Evolutionary conservation across 2,797 vertebrate species (phyloP).

Genomic region (Salarias fasciatus): DNA sequence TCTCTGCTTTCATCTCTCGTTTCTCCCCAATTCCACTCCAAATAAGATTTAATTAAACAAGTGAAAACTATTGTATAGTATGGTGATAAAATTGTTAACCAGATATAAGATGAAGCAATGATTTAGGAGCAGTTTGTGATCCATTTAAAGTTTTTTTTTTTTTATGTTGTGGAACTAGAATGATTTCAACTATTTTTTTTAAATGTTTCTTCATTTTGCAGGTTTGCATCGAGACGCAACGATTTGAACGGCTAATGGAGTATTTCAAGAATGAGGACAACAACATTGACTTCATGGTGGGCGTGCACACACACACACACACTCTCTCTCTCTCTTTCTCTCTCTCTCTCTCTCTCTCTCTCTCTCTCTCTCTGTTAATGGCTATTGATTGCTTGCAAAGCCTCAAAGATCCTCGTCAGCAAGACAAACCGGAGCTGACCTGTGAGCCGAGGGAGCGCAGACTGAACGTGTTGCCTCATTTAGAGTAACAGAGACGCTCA

Average conservation of each 20-base stretch:
- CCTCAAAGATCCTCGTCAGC: constrained; percentile 13
- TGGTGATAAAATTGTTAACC: background rate
- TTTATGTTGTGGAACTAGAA: background rate
- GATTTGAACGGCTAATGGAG: constrained; percentile 98
- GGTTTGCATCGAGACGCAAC: constrained; percentile 93
- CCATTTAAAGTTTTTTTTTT: constrained; percentile 24
- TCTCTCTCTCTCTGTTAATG: no score
- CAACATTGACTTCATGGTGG: constrained; percentile 98
- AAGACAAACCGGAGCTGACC: constrained; percentile 8
- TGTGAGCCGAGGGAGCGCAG: background rate
- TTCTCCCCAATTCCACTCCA: constrained; percentile 22
- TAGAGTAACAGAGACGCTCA: background rate
- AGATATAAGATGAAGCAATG: constrained; percentile 1
- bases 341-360: no score
- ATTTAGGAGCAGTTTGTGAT: constrained; percentile 10
- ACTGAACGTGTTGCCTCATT: constrained; percentile 13
- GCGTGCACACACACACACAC: background rate
- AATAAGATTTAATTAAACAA: background rate
- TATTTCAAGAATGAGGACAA: constrained; percentile 97
- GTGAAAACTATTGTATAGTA: background rate
- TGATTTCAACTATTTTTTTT: no score
- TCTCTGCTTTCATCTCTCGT: background rate
- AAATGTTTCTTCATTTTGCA: constrained; percentile 62
- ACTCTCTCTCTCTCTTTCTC: no score
- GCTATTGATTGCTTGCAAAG: constrained; percentile 39